Evolutionary conservation across 2,888 invertebrate species (phyloP).

Genomic region (Aplocera efformata): DNA sequence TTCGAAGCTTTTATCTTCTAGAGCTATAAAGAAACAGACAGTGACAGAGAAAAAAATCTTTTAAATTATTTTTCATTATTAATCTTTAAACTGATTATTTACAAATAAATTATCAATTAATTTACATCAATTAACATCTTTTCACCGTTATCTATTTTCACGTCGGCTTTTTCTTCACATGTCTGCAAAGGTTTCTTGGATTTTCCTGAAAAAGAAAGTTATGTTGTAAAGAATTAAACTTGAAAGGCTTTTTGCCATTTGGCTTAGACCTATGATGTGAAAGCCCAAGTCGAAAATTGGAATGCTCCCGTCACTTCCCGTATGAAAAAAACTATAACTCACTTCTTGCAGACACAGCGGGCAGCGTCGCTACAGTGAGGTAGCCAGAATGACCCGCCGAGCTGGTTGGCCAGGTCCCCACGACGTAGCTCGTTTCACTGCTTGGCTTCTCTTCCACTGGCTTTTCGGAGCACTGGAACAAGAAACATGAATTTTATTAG

Average conservation of each 20-base stretch:
- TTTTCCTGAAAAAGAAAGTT: slow-evolving; percentile 40
- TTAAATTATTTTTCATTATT: background rate
- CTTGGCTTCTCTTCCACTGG: slow-evolving; percentile 68
- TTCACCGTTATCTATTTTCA: slow-evolving; percentile 30
- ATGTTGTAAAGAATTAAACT: background rate
- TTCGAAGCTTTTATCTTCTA: too few relatives aligned
- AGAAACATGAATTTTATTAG: background rate
- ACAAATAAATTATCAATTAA: background rate
- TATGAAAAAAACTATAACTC: too few relatives aligned
- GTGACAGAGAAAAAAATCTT: too few relatives aligned
- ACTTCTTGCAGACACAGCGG: slow-evolving; percentile 81
- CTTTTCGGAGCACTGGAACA: slow-evolving; percentile 60
- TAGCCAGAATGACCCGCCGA: slow-evolving; percentile 98
- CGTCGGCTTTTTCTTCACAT: slow-evolving; percentile 25
- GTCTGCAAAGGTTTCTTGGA: slow-evolving; percentile 31
- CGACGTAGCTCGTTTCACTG: slow-evolving; percentile 80
- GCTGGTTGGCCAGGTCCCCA: slow-evolving; percentile 85
- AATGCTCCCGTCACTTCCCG: too few relatives aligned
- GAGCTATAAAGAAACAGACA: too few relatives aligned
- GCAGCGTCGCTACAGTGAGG: slow-evolving; percentile 95
- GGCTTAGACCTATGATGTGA: too few relatives aligned
- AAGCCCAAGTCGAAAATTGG: too few relatives aligned
- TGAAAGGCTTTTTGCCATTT: too few relatives aligned
- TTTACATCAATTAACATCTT: slow-evolving; percentile 17
- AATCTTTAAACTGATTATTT: background rate